phyloP scores from a whole-genome alignment of 2,113 vertebrate genomes.

The Fulmarus glacialis region DNA sequence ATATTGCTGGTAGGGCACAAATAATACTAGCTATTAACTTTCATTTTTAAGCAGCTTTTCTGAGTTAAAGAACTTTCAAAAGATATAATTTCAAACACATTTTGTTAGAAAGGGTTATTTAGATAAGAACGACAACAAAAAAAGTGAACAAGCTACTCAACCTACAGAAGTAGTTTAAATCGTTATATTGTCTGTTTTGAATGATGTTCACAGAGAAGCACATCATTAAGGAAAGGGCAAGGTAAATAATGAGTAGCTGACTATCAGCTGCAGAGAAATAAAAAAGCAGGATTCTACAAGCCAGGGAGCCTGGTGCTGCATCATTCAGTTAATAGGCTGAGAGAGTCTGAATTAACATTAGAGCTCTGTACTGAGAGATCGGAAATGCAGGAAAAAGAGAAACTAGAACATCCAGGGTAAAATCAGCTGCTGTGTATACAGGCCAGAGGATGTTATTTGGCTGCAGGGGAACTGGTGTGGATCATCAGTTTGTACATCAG shows the following conservation, averaged over 20 bases:
- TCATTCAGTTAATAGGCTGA: slow-evolving; percentile 5
- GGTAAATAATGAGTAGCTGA: slow-evolving; percentile 27
- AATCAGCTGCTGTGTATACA: neutral
- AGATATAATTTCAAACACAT: neutral
- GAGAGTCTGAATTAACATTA: slow-evolving; percentile 11
- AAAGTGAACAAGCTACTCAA: neutral
- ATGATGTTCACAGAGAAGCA: neutral
- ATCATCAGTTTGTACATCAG: slow-evolving; percentile 45
- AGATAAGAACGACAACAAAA: neutral
- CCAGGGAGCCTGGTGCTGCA: neutral
- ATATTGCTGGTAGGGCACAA: neutral
- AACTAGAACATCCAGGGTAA: slow-evolving; percentile 5
- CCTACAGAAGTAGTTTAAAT: neutral
- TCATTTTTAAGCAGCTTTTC: slow-evolving; percentile 7
- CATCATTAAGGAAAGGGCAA: slow-evolving; percentile 39
- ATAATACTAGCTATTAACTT: neutral
- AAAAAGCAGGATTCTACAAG: neutral
- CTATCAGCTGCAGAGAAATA: neutral
- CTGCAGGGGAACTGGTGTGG: neutral
- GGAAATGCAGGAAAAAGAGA: neutral
- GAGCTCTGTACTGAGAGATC: neutral
- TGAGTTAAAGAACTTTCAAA: neutral
- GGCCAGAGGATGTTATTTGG: slow-evolving; percentile 8
- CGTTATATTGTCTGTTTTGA: neutral
- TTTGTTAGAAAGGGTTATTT: neutral